Percentiles rank a stretch among this genome's conserved stretches.
phyloP scores from a whole-genome alignment of 2,113 vertebrate species.

The Pterophyllum scalare region DNA sequence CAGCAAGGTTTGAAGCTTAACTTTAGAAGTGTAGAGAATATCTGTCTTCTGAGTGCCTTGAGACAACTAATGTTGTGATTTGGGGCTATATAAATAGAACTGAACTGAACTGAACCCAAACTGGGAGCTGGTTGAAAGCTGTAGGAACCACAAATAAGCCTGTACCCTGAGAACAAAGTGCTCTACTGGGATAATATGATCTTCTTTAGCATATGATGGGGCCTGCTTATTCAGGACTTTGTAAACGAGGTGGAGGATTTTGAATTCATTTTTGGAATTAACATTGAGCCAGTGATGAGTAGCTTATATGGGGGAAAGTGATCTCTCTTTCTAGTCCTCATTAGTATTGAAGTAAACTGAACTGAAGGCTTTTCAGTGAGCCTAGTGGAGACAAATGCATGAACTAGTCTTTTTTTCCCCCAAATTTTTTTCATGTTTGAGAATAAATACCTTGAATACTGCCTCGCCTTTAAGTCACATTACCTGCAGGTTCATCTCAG shows the following conservation, averaged over 20 bases:
- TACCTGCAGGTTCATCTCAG: constrained; percentile 14
- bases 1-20: neutral
- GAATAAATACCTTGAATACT: constrained; percentile 24
- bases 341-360: neutral
- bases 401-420: neutral
- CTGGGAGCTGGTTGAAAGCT: too few relatives aligned
- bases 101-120: too few relatives aligned
- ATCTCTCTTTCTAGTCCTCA: neutral
- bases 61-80: too few relatives aligned
- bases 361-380: neutral
- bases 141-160: neutral
- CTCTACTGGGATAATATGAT: neutral
- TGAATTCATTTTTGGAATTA: neutral
- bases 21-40: neutral
- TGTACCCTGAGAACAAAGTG: neutral
- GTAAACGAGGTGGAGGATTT: neutral
- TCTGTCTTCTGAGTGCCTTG: too few relatives aligned
- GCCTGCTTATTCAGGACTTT: neutral
- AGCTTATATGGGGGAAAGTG: neutral
- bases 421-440: constrained; percentile 8
- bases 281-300: neutral
- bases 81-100: too few relatives aligned
- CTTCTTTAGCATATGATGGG: neutral
- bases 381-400: neutral
- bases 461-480: constrained; percentile 6